Percentiles rank a stretch among this genome's conserved stretches.
Evolutionary conservation across 2,888 invertebrate species (phyloP).

Genomic region (Zaprionus lineosus): DNA sequence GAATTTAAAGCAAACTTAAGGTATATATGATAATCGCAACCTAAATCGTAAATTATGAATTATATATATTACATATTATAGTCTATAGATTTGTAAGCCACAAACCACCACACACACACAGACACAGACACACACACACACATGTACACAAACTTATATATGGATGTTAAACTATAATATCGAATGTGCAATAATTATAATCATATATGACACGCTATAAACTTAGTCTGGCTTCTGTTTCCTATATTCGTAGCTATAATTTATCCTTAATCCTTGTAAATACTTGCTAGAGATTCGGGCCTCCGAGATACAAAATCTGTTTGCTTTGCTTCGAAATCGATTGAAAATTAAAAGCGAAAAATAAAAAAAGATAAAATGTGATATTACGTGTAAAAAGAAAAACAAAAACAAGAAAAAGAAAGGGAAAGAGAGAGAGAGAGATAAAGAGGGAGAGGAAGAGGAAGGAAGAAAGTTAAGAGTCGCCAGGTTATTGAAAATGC

Average conservation of each 20-base stretch:
- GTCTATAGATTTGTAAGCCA: slow-evolving; percentile 27
- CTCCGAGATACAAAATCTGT: slow-evolving; percentile 29
- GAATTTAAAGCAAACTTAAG: slow-evolving; percentile 75
- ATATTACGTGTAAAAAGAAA: slow-evolving; percentile 69
- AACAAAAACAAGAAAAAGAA: slow-evolving; percentile 25
- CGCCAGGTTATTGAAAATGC: slow-evolving; percentile 58
- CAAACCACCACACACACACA: slow-evolving; percentile 37
- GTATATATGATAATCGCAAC: slow-evolving; percentile 48
- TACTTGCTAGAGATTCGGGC: slow-evolving; percentile 46
- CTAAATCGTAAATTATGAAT: slow-evolving; percentile 23
- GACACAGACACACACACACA: slow-evolving; percentile 22
- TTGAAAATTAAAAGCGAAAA: slow-evolving; percentile 33
- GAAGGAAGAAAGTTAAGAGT: no score
- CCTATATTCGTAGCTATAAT: slow-evolving; percentile 63
- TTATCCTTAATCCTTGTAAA: slow-evolving; percentile 49
- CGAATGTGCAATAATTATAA: slow-evolving; percentile 68
- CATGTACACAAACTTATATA: slow-evolving; percentile 28
- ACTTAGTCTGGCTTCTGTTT: slow-evolving; percentile 72
- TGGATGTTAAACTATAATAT: slow-evolving; percentile 45
- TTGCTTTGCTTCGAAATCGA: slow-evolving; percentile 59
- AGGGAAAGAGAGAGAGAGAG: no score
- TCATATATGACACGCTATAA: slow-evolving; percentile 72
- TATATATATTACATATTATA: slow-evolving; percentile 24
- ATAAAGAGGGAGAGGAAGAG: no score
- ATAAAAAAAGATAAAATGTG: slow-evolving; percentile 70